Percentiles rank a stretch among this genome's conserved stretches.
phyloP scores from a whole-genome alignment of 2,113 vertebrate species.

The Lepisosteus oculatus region DNA sequence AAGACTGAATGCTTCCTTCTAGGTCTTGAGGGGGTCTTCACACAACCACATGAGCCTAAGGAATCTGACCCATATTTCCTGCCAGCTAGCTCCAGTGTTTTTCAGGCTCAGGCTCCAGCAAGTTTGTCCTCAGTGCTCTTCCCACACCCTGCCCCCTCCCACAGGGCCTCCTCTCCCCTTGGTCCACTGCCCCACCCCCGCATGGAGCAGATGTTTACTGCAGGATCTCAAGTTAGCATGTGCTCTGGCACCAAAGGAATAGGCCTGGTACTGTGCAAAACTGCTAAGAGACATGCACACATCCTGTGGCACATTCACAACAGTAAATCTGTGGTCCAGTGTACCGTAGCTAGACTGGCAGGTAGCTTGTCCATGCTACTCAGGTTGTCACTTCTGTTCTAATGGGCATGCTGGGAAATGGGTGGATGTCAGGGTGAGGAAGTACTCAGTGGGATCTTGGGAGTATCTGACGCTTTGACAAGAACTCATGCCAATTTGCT shows the following conservation, averaged over 20 bases:
- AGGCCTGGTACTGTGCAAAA: no score
- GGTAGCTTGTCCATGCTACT: no score
- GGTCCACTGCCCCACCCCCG: conserved; percentile 38
- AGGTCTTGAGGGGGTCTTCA: no score
- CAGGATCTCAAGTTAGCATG: conserved; percentile 33
- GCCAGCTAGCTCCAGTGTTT: conserved; percentile 45
- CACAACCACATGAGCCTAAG: no score
- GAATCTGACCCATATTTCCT: conserved; percentile 59
- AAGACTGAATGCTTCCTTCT: no score
- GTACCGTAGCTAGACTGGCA: no score
- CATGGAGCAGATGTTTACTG: conserved; percentile 53
- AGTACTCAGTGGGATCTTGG: conserved; percentile 19
- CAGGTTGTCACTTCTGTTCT: no score
- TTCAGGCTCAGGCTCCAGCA: conserved; percentile 54
- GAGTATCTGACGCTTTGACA: conserved; percentile 18
- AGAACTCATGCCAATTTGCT: not conserved
- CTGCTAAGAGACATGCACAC: no score
- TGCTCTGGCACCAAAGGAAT: conserved; percentile 29
- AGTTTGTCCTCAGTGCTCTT: conserved; percentile 31
- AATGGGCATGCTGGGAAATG: conserved; percentile 5
- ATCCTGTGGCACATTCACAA: no score
- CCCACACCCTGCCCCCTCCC: conserved; percentile 19
- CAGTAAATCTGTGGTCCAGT: no score
- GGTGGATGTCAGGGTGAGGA: conserved; percentile 12
- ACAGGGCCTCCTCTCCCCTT: conserved; percentile 18